Evolutionary conservation across 2,888 invertebrate genomes (phyloP).

Genomic region (Strigamia crassipes): DNA sequence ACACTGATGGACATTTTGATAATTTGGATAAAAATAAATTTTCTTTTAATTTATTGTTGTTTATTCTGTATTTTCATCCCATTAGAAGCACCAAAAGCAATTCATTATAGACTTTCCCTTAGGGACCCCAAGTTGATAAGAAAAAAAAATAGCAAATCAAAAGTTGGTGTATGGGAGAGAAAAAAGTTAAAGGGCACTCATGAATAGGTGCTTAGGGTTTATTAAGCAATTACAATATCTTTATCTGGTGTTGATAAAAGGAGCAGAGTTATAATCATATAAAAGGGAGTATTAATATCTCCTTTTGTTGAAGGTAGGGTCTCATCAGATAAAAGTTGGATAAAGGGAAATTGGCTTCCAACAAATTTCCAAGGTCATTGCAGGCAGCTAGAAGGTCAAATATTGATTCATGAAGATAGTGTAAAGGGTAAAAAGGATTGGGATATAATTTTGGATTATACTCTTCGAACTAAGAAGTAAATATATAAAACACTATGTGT

Average conservation of each 20-base stretch:
- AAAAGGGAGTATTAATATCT: not conserved
- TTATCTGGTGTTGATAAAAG: not conserved
- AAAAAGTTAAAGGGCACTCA: constrained; percentile 4
- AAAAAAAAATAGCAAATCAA: not conserved
- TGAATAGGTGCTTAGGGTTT: constrained; percentile 18
- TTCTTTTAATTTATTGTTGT: not conserved
- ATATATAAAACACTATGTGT: no score
- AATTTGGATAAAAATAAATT: no score
- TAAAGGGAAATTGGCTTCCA: not conserved
- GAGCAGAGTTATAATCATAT: not conserved
- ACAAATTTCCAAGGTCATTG: not conserved
- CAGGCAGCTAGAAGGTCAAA: not conserved
- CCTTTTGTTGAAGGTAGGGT: not conserved
- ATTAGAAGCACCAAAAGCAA: not conserved
- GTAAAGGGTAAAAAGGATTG: not conserved
- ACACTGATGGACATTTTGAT: no score
- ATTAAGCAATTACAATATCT: constrained; percentile 25
- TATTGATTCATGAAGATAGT: not conserved
- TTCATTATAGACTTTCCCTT: not conserved
- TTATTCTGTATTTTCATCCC: constrained; percentile 16
- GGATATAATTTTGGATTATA: no score
- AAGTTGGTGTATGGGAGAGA: not conserved
- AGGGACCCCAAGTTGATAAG: not conserved
- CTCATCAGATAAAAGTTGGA: not conserved
- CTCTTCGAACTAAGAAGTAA: no score